Percentiles rank a stretch among this genome's conserved stretches.
These are phyloP conservation scores for Liasis olivaceus DNA, from an alignment of 2,797 vertebrate genomes.

Conservation along the genomic window DNA sequence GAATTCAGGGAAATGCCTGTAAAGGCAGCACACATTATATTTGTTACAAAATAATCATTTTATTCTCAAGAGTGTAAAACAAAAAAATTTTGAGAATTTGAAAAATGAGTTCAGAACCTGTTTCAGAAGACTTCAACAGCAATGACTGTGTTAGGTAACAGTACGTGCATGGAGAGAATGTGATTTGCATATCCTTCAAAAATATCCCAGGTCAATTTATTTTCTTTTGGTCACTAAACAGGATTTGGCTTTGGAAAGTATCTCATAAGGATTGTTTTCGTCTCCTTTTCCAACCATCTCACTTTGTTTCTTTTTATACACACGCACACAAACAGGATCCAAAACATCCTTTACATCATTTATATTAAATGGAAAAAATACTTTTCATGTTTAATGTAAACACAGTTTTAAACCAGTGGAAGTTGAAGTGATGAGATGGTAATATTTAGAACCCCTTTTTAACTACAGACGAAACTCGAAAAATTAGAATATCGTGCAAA, in stretches of 20 bases:
- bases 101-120: background rate
- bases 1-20: background rate
- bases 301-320: background rate
- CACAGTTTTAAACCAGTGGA: background rate
- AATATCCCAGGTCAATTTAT: background rate
- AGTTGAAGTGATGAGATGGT: background rate
- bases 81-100: background rate
- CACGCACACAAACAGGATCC: background rate
- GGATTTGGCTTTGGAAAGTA: background rate
- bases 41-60: background rate
- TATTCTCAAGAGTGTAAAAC: background rate
- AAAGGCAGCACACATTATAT: background rate
- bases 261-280: background rate
- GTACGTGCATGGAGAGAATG: background rate
- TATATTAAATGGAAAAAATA: background rate
- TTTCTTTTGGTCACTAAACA: slow-evolving; percentile 17
- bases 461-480: no score
- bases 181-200: background rate
- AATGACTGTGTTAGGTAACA: background rate
- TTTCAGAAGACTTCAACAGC: background rate
- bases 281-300: background rate
- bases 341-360: background rate
- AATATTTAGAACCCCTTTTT: background rate
- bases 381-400: background rate
- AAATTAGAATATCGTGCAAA: no score